phyloP scores from a whole-genome alignment of 1,140 invertebrate genomes.

The Drosophila varians region DNA sequence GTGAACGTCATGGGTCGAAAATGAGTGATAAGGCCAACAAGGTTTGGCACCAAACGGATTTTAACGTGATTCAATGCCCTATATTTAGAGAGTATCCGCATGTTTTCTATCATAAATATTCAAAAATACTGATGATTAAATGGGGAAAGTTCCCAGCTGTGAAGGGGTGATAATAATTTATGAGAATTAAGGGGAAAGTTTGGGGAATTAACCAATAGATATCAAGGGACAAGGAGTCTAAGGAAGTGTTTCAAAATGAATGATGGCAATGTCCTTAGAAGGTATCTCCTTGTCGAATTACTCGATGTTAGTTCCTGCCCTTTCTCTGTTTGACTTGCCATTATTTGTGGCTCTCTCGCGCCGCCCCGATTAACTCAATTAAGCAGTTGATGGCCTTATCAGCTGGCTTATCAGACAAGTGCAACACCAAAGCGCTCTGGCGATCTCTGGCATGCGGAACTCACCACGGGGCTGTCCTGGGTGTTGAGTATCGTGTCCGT shows the following conservation, averaged over 20 bases:
- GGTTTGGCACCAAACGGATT: conserved; percentile 34
- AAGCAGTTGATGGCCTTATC: conserved; percentile 74
- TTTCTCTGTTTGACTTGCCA: conserved; percentile 19
- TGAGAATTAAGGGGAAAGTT: no score
- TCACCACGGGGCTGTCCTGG: conserved; percentile 75
- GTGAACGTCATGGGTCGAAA: conserved; percentile 48
- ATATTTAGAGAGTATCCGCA: neutral
- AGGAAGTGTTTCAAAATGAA: no score
- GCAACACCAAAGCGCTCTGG: conserved; percentile 20
- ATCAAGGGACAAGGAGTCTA: no score
- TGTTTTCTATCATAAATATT: neutral
- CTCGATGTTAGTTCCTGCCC: neutral
- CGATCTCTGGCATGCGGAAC: conserved; percentile 39
- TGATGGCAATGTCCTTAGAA: neutral
- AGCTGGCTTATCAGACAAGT: conserved; percentile 56
- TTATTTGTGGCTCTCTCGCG: conserved; percentile 53
- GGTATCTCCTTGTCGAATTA: neutral
- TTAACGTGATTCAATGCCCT: conserved; percentile 35
- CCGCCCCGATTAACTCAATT: conserved; percentile 68
- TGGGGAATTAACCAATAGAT: no score
- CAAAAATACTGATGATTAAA: neutral
- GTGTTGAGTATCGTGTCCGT: conserved; percentile 78
- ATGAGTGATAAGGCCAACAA: conserved; percentile 46
- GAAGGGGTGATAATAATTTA: no score
- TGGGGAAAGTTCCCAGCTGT: neutral